These are phyloP conservation scores for Anorthoa munda DNA, from an alignment of 2,888 invertebrate genomes.

Conservation along the genomic window DNA sequence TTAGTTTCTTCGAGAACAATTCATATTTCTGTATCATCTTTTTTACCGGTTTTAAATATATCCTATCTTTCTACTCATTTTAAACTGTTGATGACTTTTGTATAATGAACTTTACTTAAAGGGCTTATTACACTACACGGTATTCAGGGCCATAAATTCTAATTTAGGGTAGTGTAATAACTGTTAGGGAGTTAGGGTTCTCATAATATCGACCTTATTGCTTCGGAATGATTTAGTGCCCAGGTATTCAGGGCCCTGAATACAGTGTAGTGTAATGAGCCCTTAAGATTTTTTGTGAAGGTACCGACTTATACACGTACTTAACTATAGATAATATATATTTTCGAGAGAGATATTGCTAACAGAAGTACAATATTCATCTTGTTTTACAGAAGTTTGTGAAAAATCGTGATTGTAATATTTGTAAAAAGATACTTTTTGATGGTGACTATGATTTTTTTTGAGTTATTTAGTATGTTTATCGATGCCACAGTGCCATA, in stretches of 20 bases:
- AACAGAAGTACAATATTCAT: slow-evolving; percentile 46
- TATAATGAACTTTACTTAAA: slow-evolving; percentile 4
- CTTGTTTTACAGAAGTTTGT: slow-evolving; percentile 22
- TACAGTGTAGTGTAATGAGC: no score
- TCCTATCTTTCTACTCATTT: not conserved
- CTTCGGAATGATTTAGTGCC: no score
- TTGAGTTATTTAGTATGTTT: slow-evolving; percentile 63
- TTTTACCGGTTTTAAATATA: not conserved
- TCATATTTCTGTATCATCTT: not conserved
- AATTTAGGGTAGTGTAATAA: no score
- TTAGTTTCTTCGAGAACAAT: not conserved
- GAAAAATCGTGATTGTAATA: slow-evolving; percentile 17
- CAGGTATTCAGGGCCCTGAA: no score
- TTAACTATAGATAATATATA: slow-evolving; percentile 32
- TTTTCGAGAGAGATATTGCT: slow-evolving; percentile 22
- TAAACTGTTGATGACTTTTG: not conserved
- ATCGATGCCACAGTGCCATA: slow-evolving; percentile 79
- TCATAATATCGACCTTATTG: no score
- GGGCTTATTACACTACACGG: no score
- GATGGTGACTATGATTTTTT: slow-evolving; percentile 70
- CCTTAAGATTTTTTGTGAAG: not conserved
- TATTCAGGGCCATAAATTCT: no score
- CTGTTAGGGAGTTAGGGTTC: no score
- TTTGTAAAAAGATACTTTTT: slow-evolving; percentile 28
- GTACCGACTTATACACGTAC: slow-evolving; percentile 19